These are phyloP conservation scores for Sarcophaga subvicina DNA, from an alignment of 2,888 invertebrate genomes.

Conservation along the genomic window DNA sequence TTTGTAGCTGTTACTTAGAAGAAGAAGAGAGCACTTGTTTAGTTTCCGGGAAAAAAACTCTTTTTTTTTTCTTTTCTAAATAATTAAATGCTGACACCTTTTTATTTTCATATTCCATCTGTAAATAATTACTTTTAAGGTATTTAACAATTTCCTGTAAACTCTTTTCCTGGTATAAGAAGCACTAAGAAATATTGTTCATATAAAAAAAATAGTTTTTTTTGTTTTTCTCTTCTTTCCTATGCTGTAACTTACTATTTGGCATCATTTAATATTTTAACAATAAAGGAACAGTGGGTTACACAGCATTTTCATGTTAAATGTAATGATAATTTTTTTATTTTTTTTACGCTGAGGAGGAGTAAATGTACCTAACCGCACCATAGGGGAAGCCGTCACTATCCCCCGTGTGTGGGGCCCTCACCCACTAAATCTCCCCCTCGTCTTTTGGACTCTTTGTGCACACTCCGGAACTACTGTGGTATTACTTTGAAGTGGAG, in stretches of 20 bases:
- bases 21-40: conserved; percentile 18
- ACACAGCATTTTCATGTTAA: background rate
- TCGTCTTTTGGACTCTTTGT: no score
- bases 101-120: conserved; percentile 40
- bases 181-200: background rate
- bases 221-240: background rate
- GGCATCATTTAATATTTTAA: conserved; percentile 55
- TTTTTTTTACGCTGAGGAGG: no score
- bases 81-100: conserved; percentile 66
- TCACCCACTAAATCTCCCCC: no score
- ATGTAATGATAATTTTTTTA: no score
- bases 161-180: background rate
- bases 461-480: no score
- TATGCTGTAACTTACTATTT: conserved; percentile 32
- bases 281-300: conserved; percentile 57
- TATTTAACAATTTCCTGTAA: conserved; percentile 65
- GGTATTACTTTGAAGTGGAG: no score
- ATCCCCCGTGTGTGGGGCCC: no score
- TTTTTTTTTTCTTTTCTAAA: conserved; percentile 44
- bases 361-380: no score
- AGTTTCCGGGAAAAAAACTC: conserved; percentile 35
- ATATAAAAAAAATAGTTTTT: conserved; percentile 20
- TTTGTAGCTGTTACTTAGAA: background rate
- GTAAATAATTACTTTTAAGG: conserved; percentile 66
- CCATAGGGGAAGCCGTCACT: no score